A percentile compares a stretch with the other conserved stretches of the same genome.
Evolutionary conservation across 1,140 invertebrate species (phyloP).

Genomic region (Drosophila rhopaloa): DNA sequence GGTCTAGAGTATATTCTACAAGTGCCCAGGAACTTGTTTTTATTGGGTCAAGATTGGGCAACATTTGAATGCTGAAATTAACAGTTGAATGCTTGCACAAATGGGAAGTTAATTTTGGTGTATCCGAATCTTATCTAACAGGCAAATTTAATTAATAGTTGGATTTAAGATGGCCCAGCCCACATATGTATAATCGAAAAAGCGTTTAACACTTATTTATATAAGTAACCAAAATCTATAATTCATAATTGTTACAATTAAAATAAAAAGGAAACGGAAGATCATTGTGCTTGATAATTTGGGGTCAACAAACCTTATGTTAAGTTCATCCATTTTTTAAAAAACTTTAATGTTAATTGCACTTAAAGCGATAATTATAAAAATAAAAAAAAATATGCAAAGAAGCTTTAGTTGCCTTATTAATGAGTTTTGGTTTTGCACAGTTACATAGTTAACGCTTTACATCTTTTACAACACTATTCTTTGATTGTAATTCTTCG

Average conservation of each 20-base stretch:
- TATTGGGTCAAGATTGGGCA: slow-evolving; percentile 44
- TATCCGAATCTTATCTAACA: slow-evolving; percentile 2
- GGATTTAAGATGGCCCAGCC: background rate
- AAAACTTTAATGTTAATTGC: too few species aligned
- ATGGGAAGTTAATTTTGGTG: slow-evolving; percentile 10
- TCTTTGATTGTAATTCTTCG: slow-evolving; percentile 27
- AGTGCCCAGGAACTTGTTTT: slow-evolving; percentile 39
- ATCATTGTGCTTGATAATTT: too few species aligned
- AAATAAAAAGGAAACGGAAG: too few species aligned
- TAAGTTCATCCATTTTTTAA: too few species aligned
- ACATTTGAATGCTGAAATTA: slow-evolving; percentile 25
- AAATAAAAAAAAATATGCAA: background rate
- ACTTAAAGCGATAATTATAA: too few species aligned
- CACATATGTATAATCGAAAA: background rate
- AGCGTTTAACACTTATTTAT: too few species aligned
- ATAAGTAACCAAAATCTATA: too few species aligned
- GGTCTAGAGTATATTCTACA: slow-evolving; percentile 15
- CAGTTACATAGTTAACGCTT: background rate
- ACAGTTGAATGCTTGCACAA: slow-evolving; percentile 21
- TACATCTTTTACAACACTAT: slow-evolving; percentile 22
- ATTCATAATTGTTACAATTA: too few species aligned
- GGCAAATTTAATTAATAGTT: background rate
- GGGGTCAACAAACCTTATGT: too few species aligned
- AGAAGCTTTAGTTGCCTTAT: background rate
- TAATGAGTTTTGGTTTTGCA: background rate